Percentiles rank a stretch among this genome's conserved stretches.
Evolutionary conservation across 2,113 vertebrate genomes (phyloP).

Genomic region (Anolis carolinensis): DNA sequence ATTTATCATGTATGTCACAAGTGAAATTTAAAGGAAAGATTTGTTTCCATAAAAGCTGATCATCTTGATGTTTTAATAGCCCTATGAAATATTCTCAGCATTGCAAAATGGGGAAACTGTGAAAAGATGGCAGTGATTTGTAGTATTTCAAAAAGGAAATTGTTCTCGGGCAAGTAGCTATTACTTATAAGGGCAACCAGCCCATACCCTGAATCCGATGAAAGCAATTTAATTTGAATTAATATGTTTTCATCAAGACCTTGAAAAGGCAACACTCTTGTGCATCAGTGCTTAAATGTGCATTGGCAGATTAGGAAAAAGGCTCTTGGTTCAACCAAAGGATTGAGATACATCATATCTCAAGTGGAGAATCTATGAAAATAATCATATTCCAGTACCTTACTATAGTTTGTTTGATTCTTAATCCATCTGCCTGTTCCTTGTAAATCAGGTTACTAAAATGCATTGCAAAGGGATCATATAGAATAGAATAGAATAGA

Average conservation of each 20-base stretch:
- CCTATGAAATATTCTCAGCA: slow-evolving; percentile 1
- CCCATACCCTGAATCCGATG: background rate
- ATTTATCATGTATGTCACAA: slow-evolving; percentile 13
- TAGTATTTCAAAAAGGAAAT: slow-evolving; percentile 18
- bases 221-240: slow-evolving; percentile 17
- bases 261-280: background rate
- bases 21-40: slow-evolving; percentile 35
- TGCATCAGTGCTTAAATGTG: slow-evolving; percentile 3
- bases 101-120: slow-evolving; percentile 3
- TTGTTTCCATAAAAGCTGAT: slow-evolving; percentile 22
- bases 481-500: too few relatives aligned
- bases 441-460: background rate
- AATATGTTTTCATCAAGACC: slow-evolving; percentile 3
- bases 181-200: slow-evolving; percentile 10
- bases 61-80: slow-evolving; percentile 22
- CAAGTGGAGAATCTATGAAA: background rate
- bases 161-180: slow-evolving; percentile 2
- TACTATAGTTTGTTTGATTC: background rate
- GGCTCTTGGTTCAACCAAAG: background rate
- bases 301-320: background rate
- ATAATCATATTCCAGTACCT: background rate
- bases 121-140: slow-evolving; percentile 32
- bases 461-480: too few relatives aligned
- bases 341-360: background rate
- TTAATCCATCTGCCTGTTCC: background rate